Conservation (phyloP, 2,888 invertebrate genomes). For the Lacanobia wlatinum region DNA sequence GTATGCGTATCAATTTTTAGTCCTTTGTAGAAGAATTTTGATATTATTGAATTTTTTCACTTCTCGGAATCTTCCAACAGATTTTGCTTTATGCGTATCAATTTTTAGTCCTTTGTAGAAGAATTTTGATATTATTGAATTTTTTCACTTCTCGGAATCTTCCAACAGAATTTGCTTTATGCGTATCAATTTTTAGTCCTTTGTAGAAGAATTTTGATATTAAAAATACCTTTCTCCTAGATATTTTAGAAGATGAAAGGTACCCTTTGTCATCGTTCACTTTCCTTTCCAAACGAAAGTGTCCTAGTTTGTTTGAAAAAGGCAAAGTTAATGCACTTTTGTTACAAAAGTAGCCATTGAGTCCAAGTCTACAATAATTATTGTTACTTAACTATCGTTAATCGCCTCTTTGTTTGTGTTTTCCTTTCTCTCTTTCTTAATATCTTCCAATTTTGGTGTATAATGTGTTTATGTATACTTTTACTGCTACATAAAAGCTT, state of each 20-base stretch:
- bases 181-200: neutral
- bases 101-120: too few relatives aligned
- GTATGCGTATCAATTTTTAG: too few relatives aligned
- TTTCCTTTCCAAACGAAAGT: constrained; percentile 87
- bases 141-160: too few relatives aligned
- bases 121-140: too few relatives aligned
- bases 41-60: constrained; percentile 31
- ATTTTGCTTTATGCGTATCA: too few relatives aligned
- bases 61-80: too few relatives aligned
- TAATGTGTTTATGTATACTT: constrained; percentile 28
- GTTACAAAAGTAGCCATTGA: constrained; percentile 74
- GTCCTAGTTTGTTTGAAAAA: constrained; percentile 82
- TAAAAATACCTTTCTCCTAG: constrained; percentile 70
- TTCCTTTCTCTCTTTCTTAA: constrained; percentile 44
- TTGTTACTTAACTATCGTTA: constrained; percentile 58
- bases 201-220: constrained; percentile 56
- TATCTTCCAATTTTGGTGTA: constrained; percentile 28
- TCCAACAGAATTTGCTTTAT: too few relatives aligned
- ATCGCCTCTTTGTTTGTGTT: constrained; percentile 42
- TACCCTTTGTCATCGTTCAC: constrained; percentile 78
- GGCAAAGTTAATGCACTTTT: constrained; percentile 76
- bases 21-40: constrained; percentile 47
- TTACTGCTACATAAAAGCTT: constrained; percentile 32
- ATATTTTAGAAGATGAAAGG: constrained; percentile 75
- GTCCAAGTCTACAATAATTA: constrained; percentile 59